Evolutionary conservation across 53 echinoderm and acorn worm species (phyloP).

Genomic region (Astropecten irregularis): DNA sequence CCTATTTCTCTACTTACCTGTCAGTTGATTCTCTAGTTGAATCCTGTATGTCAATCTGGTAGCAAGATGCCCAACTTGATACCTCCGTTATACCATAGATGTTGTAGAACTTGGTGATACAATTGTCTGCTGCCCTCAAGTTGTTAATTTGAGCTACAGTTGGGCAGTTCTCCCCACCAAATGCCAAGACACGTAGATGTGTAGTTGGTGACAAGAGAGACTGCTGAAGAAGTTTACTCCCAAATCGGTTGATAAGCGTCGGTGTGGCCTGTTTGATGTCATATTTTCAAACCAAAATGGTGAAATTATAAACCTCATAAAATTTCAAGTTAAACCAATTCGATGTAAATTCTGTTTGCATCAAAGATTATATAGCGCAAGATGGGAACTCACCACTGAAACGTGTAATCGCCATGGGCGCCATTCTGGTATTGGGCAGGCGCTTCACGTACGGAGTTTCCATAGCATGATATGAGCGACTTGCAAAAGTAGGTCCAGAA

Average conservation of each 20-base stretch:
- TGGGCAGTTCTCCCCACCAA: slow-evolving; percentile 93
- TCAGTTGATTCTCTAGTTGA: too few relatives aligned
- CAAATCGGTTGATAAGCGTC: slow-evolving; percentile 68
- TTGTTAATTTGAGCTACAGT: slow-evolving; percentile 57
- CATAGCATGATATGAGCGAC: too few relatives aligned
- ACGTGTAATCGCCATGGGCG: too few relatives aligned
- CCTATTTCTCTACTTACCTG: too few relatives aligned
- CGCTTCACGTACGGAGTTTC: too few relatives aligned
- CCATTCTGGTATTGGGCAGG: too few relatives aligned
- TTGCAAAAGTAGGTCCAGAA: too few relatives aligned
- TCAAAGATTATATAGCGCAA: too few relatives aligned
- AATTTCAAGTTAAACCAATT: not conserved
- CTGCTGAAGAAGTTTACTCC: slow-evolving; percentile 5
- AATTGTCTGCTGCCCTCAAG: slow-evolving; percentile 71
- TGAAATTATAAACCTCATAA: not conserved
- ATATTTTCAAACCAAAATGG: not conserved
- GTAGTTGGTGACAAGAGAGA: slow-evolving; percentile 54
- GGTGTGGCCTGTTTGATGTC: slow-evolving; percentile 72
- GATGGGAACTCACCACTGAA: too few relatives aligned
- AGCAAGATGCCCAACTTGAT: slow-evolving; percentile 87
- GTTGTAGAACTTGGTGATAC: slow-evolving; percentile 75
- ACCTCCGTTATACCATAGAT: slow-evolving; percentile 96
- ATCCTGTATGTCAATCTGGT: slow-evolving; percentile 61
- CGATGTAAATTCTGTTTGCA: too few relatives aligned
- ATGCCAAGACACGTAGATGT: slow-evolving; percentile 66